Evolutionary conservation across 1,140 invertebrate genomes (phyloP).

Genomic region (Leptestheria dahalacensis): DNA sequence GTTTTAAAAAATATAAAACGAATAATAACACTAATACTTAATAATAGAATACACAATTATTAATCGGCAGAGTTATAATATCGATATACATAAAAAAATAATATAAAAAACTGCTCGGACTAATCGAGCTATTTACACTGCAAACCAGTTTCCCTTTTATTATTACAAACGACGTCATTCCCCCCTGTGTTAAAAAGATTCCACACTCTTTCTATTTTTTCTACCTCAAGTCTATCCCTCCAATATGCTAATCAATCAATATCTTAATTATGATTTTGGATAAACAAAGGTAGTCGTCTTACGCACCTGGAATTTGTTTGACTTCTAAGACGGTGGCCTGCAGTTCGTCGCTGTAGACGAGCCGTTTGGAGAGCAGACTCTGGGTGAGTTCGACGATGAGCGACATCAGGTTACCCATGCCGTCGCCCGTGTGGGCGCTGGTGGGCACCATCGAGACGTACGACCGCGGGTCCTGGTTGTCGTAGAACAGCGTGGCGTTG

Average conservation of each 20-base stretch:
- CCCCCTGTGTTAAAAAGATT: too few relatives aligned
- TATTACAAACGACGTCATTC: too few relatives aligned
- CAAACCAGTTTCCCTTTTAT: too few relatives aligned
- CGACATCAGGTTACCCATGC: conserved; percentile 93
- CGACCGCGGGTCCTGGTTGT: conserved; percentile 81
- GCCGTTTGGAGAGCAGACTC: conserved; percentile 68
- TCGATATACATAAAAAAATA: too few relatives aligned
- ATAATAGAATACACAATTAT: too few relatives aligned
- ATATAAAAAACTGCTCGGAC: too few relatives aligned
- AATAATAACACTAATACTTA: too few relatives aligned
- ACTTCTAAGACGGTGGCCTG: conserved; percentile 93
- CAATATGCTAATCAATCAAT: not conserved
- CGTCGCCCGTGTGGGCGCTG: conserved; percentile 90
- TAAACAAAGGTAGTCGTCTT: conserved; percentile 26
- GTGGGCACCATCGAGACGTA: conserved; percentile 96
- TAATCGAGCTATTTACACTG: too few relatives aligned
- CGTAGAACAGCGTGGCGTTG: conserved; percentile 88
- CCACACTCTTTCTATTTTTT: too few relatives aligned
- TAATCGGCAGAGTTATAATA: too few relatives aligned
- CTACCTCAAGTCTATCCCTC: too few relatives aligned
- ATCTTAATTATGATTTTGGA: not conserved
- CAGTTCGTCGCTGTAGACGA: conserved; percentile 85
- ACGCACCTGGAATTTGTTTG: conserved; percentile 71
- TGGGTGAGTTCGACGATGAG: conserved; percentile 87
- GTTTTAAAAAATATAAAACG: too few relatives aligned